phyloP scores from a whole-genome alignment of 2,113 vertebrate species.

The Centropus unirufus region DNA sequence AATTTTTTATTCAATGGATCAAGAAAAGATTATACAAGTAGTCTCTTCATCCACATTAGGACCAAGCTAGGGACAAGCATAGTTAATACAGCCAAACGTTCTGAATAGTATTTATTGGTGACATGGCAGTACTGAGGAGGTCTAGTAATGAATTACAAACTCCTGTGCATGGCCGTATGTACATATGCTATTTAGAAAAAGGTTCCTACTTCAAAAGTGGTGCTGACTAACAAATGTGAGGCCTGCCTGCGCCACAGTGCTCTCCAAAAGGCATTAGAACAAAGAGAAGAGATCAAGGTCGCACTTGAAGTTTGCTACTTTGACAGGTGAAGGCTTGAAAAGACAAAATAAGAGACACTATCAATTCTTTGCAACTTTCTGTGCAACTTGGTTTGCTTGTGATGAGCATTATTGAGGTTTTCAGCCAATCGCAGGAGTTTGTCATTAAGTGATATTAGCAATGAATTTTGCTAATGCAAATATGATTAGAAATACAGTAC shows the following conservation, averaged over 20 bases:
- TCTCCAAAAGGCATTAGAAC: not conserved
- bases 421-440: not conserved
- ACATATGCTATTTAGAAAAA: not conserved
- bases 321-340: not conserved
- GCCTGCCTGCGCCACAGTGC: not conserved
- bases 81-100: not conserved
- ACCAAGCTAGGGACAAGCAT: not conserved
- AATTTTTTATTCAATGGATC: not conserved
- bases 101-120: not conserved
- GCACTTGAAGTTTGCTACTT: not conserved
- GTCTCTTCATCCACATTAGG: rapidly evolving
- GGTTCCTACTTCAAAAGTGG: not conserved
- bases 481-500: not conserved
- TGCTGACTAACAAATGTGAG: not conserved
- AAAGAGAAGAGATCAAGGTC: not conserved
- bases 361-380: not conserved
- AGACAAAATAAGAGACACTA: too few relatives aligned
- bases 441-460: not conserved
- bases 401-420: not conserved
- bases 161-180: not conserved
- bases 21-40: not conserved
- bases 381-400: not conserved
- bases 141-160: not conserved
- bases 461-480: not conserved
- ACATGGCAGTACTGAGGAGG: not conserved